Base-by-base conservation (phyloP, 2,113 vertebrate genomes). In the Balaeniceps rex region DNA sequence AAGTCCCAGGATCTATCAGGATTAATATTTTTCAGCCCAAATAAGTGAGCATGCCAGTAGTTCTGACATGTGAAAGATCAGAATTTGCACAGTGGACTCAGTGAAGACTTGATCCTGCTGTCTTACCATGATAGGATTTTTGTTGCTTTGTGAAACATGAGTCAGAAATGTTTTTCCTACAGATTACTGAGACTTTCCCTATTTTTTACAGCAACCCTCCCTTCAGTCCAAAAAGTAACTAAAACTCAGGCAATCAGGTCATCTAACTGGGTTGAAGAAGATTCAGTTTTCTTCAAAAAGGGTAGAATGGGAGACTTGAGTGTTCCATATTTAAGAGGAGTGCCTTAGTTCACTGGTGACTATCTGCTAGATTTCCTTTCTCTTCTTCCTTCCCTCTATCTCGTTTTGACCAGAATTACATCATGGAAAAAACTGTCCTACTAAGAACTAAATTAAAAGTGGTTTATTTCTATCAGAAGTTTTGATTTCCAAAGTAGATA, bases 11-110 rank as follows among this genome's bases (percentile, higher is more conserved):
- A 34, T 57, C 34, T 77, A 31, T 40, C 18, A 69, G 29, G 21
- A 38, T 89, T 57, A 65, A 25, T 38, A 72, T 33, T 14, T 69
- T 71, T 77, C 68, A 83, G 10, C 22, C 9, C 33, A 61, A 55
- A 61, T 8, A 31, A 74, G 8, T 42, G 33, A 60, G 12, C 42
- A 15, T 63, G 36, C 3, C 64, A 17, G 19, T 63, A 44, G 47
- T 23, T 9, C 13, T 58, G 47, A 68, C 22, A 21, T 14, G 22
- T 64, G 54, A 81, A 65, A 55, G 22, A 60, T 4, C 19, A 81
- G 22, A 77, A 4, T 2, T 0, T 21, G 28, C 19, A 15, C 11
- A 3, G 1, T 18, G 57, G 34, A 29, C 31, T 71, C 34, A 33
- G 26, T 34, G 49, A 70, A 77, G 58, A 82, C 14, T 63, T 66